Evolutionary conservation across 2,888 invertebrate species (phyloP).

Genomic region (Drosophila setosimentum): DNA sequence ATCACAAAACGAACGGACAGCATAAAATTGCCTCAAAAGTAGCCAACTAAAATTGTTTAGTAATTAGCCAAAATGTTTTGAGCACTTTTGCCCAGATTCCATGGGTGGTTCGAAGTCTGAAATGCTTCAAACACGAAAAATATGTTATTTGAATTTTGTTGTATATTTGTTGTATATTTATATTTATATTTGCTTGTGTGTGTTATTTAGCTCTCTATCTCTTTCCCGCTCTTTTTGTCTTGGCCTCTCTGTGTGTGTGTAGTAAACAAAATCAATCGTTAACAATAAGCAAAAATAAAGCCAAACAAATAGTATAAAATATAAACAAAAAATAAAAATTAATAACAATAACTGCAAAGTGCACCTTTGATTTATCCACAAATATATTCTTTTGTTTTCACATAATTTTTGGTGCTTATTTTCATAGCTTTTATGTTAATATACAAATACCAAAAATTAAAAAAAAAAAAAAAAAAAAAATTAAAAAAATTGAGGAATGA

Average conservation of each 20-base stretch:
- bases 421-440: constrained; percentile 28
- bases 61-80: constrained; percentile 3
- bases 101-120: constrained; percentile 2
- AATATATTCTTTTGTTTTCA: neutral
- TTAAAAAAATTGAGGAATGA: neutral
- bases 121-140: neutral
- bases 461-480: neutral
- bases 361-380: constrained; percentile 24
- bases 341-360: constrained; percentile 35
- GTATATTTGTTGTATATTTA: constrained; percentile 6
- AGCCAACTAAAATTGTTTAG: neutral
- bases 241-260: constrained; percentile 7
- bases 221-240: neutral
- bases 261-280: constrained; percentile 37
- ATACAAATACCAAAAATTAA: neutral
- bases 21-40: constrained; percentile 3
- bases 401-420: constrained; percentile 11
- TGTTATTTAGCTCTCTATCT: constrained; percentile 8
- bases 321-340: constrained; percentile 28
- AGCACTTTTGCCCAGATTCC: constrained; percentile 12
- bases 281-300: constrained; percentile 25
- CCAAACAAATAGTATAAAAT: constrained; percentile 34
- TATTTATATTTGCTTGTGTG: constrained; percentile 9
- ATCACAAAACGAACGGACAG: neutral
- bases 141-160: constrained; percentile 11